Percentiles rank a stretch among this genome's conserved stretches.
Evolutionary conservation across 2,113 vertebrate species (phyloP).

Genomic region (Penelope pileata): DNA sequence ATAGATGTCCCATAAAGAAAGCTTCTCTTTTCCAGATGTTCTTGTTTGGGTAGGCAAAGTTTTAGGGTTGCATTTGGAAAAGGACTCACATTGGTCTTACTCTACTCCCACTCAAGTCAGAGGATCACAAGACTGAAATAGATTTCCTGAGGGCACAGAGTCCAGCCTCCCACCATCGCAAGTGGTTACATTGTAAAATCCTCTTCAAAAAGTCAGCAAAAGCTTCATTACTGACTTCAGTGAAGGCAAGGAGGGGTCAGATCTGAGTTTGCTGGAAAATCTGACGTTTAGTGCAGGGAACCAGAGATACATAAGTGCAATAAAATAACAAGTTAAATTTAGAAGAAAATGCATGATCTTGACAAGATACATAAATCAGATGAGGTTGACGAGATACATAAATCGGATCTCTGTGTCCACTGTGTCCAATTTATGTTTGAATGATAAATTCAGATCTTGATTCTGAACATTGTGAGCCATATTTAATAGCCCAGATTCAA

Average conservation of each 20-base stretch:
- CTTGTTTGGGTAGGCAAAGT: constrained; percentile 8
- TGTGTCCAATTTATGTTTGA: neutral
- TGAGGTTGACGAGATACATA: neutral
- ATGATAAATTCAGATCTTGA: neutral
- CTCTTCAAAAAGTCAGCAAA: neutral
- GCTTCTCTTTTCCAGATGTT: constrained; percentile 47
- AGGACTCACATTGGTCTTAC: neutral
- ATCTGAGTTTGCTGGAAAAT: neutral
- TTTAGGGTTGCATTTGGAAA: constrained; percentile 21
- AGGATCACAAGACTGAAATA: constrained; percentile 4
- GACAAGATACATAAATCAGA: neutral
- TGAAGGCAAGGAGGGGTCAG: neutral
- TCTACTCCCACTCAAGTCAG: neutral
- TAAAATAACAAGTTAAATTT: neutral
- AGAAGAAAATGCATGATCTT: neutral
- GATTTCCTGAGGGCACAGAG: neutral
- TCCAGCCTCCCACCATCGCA: neutral
- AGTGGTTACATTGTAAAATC: neutral
- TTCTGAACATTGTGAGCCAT: neutral
- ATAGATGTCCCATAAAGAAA: neutral
- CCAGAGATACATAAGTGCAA: neutral
- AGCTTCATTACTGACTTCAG: neutral
- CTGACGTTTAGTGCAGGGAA: neutral
- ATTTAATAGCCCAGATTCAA: neutral
- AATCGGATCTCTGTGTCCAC: neutral